A percentile compares a stretch with the other conserved stretches of the same genome.
phyloP scores from a whole-genome alignment of 2,888 invertebrate genomes.

The Trichopria drosophilae region DNA sequence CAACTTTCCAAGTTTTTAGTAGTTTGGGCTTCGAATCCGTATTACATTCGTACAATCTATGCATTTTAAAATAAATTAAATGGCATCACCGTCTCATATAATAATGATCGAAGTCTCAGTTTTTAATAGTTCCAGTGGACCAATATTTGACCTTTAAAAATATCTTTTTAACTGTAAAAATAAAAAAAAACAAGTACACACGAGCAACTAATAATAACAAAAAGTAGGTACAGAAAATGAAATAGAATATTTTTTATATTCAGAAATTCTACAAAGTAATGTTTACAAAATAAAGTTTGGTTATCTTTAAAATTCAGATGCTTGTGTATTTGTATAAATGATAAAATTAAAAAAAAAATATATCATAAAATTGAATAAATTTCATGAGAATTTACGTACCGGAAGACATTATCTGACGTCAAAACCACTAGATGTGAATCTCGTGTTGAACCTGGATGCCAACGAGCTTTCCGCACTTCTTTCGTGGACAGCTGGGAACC shows the following conservation, averaged over 20 bases:
- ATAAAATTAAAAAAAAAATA: conserved; percentile 7
- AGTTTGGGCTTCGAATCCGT: conserved; percentile 53
- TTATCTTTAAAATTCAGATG: not conserved
- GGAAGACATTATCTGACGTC: conserved; percentile 83
- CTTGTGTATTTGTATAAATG: too few relatives aligned
- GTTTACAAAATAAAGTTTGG: not conserved
- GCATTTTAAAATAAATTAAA: too few relatives aligned
- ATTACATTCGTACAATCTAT: conserved; percentile 57
- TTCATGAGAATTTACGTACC: conserved; percentile 61
- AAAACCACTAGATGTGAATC: conserved; percentile 79
- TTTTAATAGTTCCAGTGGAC: not conserved
- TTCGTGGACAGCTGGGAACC: conserved; percentile 65
- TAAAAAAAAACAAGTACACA: not conserved
- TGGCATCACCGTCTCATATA: too few relatives aligned
- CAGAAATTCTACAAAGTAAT: too few relatives aligned
- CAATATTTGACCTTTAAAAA: not conserved
- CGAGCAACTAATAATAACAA: not conserved
- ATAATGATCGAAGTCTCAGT: not conserved
- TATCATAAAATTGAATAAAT: not conserved
- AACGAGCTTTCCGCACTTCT: conserved; percentile 75
- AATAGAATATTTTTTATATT: too few relatives aligned
- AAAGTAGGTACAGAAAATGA: too few relatives aligned
- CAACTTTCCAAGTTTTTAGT: conserved; percentile 61
- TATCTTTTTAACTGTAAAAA: not conserved
- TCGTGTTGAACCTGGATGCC: conserved; percentile 82